These are phyloP conservation scores for Enoplolaimus lenunculus DNA, from an alignment of 2,888 invertebrate species.

Conservation along the genomic window DNA sequence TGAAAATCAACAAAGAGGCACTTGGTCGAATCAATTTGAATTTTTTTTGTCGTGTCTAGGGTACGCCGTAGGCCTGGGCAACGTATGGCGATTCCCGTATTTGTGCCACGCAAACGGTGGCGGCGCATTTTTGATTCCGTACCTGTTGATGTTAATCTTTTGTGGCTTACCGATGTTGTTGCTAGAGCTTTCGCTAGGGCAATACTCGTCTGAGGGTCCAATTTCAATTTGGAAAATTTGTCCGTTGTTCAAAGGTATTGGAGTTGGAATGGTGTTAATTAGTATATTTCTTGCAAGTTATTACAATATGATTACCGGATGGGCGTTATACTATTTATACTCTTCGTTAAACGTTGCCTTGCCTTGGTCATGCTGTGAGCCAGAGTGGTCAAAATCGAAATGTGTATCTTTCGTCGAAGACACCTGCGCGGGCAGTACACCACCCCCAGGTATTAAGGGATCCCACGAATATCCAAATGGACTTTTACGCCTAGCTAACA, in stretches of 20 bases:
- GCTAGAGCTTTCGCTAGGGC: constrained; percentile 41
- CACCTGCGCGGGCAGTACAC: neutral
- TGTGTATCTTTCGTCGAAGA: constrained; percentile 24
- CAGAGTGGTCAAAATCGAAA: constrained; percentile 43
- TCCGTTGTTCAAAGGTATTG: constrained; percentile 38
- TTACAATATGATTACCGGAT: constrained; percentile 48
- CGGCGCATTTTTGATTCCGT: constrained; percentile 43
- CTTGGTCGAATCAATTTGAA: constrained; percentile 47
- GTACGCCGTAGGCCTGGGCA: constrained; percentile 50
- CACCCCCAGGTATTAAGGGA: no score
- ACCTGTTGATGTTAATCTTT: constrained; percentile 39
- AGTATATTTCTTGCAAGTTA: constrained; percentile 45
- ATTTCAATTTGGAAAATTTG: constrained; percentile 43
- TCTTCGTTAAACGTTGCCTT: constrained; percentile 43
- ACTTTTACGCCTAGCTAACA: neutral
- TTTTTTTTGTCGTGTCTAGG: constrained; percentile 43
- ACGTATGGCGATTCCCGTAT: constrained; percentile 52
- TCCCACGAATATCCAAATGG: no score
- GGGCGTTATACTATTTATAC: constrained; percentile 46
- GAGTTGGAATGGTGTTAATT: constrained; percentile 47
- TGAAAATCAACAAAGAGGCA: constrained; percentile 42
- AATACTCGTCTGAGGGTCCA: constrained; percentile 41
- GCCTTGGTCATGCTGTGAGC: constrained; percentile 45
- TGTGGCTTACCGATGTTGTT: constrained; percentile 42
- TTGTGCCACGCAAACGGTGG: constrained; percentile 40